Conservation (phyloP, 1,140 invertebrate species). For the Drosophila eugracilis region DNA sequence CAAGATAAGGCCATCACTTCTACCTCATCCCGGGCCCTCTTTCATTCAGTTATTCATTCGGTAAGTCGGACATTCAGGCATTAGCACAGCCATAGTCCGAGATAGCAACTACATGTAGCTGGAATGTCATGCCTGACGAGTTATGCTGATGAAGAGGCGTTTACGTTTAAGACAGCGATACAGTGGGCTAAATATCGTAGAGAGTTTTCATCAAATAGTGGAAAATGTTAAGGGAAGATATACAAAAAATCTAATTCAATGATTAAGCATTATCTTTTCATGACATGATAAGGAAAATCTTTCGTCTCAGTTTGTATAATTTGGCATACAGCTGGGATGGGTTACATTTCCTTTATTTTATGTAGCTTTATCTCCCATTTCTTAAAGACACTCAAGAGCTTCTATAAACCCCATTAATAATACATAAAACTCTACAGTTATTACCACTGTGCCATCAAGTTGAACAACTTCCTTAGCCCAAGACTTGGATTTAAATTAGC, state of each 20-base stretch:
- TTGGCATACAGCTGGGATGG: too few species aligned
- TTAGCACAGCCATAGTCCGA: conserved; percentile 40
- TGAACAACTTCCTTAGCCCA: conserved; percentile 35
- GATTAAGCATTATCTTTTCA: too few species aligned
- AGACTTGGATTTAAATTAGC: conserved; percentile 75
- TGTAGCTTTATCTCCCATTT: too few species aligned
- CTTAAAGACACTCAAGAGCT: too few species aligned
- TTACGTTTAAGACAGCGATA: conserved; percentile 46
- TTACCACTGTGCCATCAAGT: conserved; percentile 32
- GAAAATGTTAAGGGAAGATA: too few species aligned
- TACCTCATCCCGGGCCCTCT: conserved; percentile 32
- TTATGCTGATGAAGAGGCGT: conserved; percentile 77
- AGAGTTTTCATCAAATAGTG: too few species aligned
- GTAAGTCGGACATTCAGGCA: conserved; percentile 44
- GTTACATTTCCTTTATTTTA: too few species aligned
- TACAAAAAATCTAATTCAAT: too few species aligned
- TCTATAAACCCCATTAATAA: too few species aligned
- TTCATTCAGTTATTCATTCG: conserved; percentile 14
- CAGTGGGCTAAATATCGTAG: conserved; percentile 7
- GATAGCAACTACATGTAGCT: conserved; percentile 27
- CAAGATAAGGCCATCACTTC: conserved; percentile 49
- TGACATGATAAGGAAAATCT: too few species aligned
- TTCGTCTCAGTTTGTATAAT: too few species aligned
- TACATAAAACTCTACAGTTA: too few species aligned
- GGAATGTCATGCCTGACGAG: conserved; percentile 73